These are phyloP conservation scores for Amphipoea oculea DNA, from an alignment of 2,888 invertebrate species.

Conservation along the genomic window DNA sequence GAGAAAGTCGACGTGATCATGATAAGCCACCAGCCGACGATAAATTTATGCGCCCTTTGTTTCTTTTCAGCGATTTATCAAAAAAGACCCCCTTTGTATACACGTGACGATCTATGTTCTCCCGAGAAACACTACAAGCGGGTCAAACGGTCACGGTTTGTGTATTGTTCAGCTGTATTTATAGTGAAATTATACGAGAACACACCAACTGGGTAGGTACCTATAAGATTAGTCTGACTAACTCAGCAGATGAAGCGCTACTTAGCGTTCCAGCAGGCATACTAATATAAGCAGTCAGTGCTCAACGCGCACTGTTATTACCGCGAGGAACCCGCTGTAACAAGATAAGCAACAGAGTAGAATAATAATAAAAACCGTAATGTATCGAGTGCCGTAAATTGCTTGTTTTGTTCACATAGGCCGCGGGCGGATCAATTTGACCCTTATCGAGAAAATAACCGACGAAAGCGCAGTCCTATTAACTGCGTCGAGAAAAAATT, in stretches of 20 bases:
- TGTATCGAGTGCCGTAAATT: constrained; percentile 84
- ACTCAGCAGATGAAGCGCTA: constrained; percentile 49
- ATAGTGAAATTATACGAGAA: constrained; percentile 45
- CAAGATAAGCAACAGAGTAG: constrained; percentile 79
- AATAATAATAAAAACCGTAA: constrained; percentile 84
- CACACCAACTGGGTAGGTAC: constrained; percentile 2
- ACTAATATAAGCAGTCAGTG: constrained; percentile 63
- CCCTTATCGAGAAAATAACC: constrained; percentile 88
- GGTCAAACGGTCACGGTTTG: constrained; percentile 74
- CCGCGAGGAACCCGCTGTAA: constrained; percentile 74
- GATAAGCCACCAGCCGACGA: constrained; percentile 84
- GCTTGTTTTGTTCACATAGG: constrained; percentile 85
- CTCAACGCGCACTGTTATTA: constrained; percentile 74
- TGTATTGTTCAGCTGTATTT: constrained; percentile 56
- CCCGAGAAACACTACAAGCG: constrained; percentile 71
- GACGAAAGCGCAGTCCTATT: constrained; percentile 85
- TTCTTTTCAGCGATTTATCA: constrained; percentile 88
- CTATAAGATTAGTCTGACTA: constrained; percentile 37
- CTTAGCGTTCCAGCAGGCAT: constrained; percentile 55
- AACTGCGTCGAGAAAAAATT: constrained; percentile 84
- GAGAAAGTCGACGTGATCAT: constrained; percentile 87
- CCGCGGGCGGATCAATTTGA: constrained; percentile 86
- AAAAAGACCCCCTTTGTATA: constrained; percentile 80
- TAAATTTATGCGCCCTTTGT: constrained; percentile 90
- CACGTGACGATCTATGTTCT: constrained; percentile 59